Evolutionary conservation across 2,888 invertebrate genomes (phyloP).

Genomic region (Colostygia pectinataria): DNA sequence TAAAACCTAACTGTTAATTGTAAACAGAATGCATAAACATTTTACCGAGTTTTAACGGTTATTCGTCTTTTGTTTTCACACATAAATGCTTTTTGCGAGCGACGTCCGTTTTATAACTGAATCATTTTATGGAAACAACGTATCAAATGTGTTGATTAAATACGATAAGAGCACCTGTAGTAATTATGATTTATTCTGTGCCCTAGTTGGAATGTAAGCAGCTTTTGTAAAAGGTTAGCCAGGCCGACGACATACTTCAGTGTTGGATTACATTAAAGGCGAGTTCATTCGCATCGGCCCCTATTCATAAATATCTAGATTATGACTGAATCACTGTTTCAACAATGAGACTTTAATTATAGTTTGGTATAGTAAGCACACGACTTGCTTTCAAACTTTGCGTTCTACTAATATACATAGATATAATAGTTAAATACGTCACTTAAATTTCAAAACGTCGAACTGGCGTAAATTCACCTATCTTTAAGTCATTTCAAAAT

Average conservation of each 20-base stretch:
- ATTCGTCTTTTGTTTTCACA: slow-evolving; percentile 18
- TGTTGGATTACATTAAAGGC: slow-evolving; percentile 72
- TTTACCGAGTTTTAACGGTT: slow-evolving; percentile 13
- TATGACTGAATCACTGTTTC: slow-evolving; percentile 65
- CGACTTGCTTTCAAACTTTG: background rate
- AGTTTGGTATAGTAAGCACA: slow-evolving; percentile 37
- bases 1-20: slow-evolving; percentile 30
- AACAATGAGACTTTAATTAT: slow-evolving; percentile 54
- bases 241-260: slow-evolving; percentile 74
- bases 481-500: too few species aligned
- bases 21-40: slow-evolving; percentile 26
- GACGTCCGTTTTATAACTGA: slow-evolving; percentile 27
- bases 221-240: slow-evolving; percentile 73
- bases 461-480: too few species aligned
- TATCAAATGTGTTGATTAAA: slow-evolving; percentile 12
- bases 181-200: slow-evolving; percentile 28
- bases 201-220: slow-evolving; percentile 50
- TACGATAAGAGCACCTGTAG: slow-evolving; percentile 9
- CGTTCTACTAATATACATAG: too few species aligned
- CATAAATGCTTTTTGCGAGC: slow-evolving; percentile 11
- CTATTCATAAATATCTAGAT: slow-evolving; percentile 72
- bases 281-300: slow-evolving; percentile 78
- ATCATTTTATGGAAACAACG: slow-evolving; percentile 17
- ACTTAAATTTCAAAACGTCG: too few species aligned
- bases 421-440: too few species aligned